These are phyloP conservation scores for Ophiodon elongatus DNA, from an alignment of 2,113 vertebrate genomes.

Conservation along the genomic window DNA sequence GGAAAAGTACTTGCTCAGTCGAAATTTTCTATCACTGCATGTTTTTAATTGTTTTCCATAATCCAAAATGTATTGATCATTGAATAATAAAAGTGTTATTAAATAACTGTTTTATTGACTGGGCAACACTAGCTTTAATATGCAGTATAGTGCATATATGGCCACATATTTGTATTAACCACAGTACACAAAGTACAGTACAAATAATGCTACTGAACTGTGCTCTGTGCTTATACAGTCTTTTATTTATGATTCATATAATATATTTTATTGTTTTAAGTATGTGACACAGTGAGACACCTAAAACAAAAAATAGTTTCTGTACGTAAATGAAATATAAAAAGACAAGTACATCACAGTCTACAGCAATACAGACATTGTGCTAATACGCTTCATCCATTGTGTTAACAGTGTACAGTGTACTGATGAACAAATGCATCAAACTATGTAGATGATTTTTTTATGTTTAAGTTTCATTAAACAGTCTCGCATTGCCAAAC, in stretches of 20 bases:
- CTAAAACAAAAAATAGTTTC: not conserved
- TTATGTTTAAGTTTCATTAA: not conserved
- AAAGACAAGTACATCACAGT: not conserved
- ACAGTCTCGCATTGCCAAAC: not conserved
- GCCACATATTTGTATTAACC: not conserved
- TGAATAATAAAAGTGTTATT: not conserved
- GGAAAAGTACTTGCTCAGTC: too few relatives aligned
- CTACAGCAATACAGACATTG: constrained; percentile 14
- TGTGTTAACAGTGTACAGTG: not conserved
- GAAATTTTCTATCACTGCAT: too few relatives aligned
- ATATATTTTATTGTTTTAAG: constrained; percentile 17
- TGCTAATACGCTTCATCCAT: not conserved
- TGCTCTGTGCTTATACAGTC: not conserved
- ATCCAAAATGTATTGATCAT: not conserved
- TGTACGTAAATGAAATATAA: not conserved
- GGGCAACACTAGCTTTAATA: not conserved
- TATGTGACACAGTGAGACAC: constrained; percentile 3
- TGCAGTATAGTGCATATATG: not conserved
- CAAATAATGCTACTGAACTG: not conserved
- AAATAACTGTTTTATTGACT: not conserved
- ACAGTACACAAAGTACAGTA: not conserved
- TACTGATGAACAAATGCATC: not conserved
- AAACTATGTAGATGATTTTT: not conserved
- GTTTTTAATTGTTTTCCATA: not conserved
- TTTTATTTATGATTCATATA: not conserved